Base-by-base conservation (phyloP, 2,888 invertebrate species). In the Pristionchus arcanus region DNA sequence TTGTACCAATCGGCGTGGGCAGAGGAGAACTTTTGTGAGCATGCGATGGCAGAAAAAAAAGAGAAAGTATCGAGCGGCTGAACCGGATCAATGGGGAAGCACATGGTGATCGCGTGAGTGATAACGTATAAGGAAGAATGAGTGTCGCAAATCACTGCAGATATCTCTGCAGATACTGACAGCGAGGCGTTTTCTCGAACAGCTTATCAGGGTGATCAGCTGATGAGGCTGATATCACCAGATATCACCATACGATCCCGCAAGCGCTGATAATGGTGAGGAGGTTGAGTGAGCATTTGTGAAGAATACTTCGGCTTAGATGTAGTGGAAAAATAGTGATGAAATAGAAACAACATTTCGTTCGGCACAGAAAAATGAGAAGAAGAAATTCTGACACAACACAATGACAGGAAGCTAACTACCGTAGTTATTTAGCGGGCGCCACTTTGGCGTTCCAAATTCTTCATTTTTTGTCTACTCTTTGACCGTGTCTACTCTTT, bases 1-100 rank as follows among this genome's bases (percentile, higher is more conserved):
- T 25, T 77, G 74, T 42, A 77, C 74, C 74, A 19, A 37, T 77
- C 42, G 42, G 31, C 68, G 74, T 31, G 74, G 11, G 0, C 0
- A 42, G 31, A 31, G 13, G 42, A 77, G 74, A 77, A 77, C 42
- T 42, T n/a, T 42, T 77, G 42, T 42, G 63, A 34, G 19, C 74
- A 42, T 31, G 74, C 31, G 74, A n/a, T 77, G 74, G 42, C 74
- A 77, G 34, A 77, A 77, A 77, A 31, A 63, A 77, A 13, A 77
- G 74, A 37, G 74, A 77, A 77, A 77, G 74, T 77, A 77, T 37
- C 42, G 74, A 77, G 42, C 37, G 25, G 42, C 21, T 25, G 42
- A 77, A 77, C 74, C 74, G 74, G 74, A 37, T 77, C 74, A 77
- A 77, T 34, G 71, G 34, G 25, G 25, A 21, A 25, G 63, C 63